Conservation (phyloP, 2,797 vertebrate genomes). For the Staurois parvus region DNA sequence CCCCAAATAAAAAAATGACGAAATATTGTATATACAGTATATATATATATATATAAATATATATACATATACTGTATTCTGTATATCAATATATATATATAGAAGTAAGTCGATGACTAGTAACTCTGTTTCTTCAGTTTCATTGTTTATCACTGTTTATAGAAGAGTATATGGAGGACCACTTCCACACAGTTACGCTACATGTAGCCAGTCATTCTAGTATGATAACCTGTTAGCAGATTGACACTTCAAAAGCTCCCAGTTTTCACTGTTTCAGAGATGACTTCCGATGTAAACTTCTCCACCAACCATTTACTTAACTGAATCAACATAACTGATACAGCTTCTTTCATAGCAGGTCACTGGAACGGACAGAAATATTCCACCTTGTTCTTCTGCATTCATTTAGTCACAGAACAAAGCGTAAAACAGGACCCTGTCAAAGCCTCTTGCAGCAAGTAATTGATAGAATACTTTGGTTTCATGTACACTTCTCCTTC, state of each 20-base stretch:
- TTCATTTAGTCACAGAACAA: constrained; percentile 55
- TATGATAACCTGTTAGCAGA: constrained; percentile 50
- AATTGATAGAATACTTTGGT: constrained; percentile 18
- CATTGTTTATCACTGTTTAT: background rate
- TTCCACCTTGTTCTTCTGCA: constrained; percentile 23
- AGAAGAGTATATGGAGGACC: constrained; percentile 7
- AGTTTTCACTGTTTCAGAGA: constrained; percentile 51
- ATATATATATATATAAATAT: no score
- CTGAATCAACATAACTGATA: constrained; percentile 50
- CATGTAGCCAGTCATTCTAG: background rate
- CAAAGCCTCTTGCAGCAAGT: background rate
- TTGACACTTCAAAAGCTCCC: constrained; percentile 56
- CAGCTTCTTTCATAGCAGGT: constrained; percentile 34
- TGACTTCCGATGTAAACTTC: constrained; percentile 44
- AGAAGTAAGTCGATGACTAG: no score
- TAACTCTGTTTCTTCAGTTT: constrained; percentile 6
- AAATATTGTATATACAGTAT: no score
- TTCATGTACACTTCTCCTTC: constrained; percentile 39
- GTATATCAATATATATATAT: no score
- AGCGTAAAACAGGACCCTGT: constrained; percentile 1
- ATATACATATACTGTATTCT: no score
- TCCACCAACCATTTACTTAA: constrained; percentile 55
- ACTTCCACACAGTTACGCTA: constrained; percentile 9
- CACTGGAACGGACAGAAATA: constrained; percentile 32
- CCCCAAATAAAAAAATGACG: no score